These are phyloP conservation scores for Drosophila cyrtoloma DNA, from an alignment of 2,888 invertebrate species.

Conservation along the genomic window DNA sequence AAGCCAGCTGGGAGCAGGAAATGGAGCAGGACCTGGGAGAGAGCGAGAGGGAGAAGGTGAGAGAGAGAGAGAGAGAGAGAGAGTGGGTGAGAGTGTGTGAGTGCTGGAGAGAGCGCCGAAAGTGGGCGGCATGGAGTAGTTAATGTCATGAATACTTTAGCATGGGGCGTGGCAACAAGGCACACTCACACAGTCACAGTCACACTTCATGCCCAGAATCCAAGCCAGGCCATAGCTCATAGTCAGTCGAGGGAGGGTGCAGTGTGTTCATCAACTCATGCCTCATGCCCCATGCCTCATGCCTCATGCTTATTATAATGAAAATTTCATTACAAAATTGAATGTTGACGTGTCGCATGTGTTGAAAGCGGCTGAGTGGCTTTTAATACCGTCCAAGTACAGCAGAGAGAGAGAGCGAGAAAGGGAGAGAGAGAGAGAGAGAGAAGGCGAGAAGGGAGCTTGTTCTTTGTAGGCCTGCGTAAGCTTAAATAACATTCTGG, in stretches of 20 bases:
- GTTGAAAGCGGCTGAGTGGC: constrained; percentile 37
- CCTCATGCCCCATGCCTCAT: constrained; percentile 47
- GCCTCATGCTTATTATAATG: constrained; percentile 71
- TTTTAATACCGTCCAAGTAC: constrained; percentile 14
- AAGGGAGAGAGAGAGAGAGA: background rate
- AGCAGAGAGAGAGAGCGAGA: background rate
- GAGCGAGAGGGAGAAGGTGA: background rate
- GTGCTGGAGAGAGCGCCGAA: constrained; percentile 1
- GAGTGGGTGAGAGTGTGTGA: constrained; percentile 6
- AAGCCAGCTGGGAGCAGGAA: constrained; percentile 26
- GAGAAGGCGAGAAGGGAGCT: background rate
- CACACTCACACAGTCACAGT: constrained; percentile 12
- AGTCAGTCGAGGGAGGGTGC: background rate
- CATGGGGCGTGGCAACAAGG: constrained; percentile 55
- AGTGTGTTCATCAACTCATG: constrained; percentile 39
- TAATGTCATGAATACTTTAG: constrained; percentile 68
- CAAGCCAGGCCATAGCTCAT: constrained; percentile 18
- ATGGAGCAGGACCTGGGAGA: constrained; percentile 23
- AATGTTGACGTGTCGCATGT: constrained; percentile 79
- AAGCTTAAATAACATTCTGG: constrained; percentile 13
- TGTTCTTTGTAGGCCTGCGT: background rate
- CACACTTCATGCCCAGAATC: constrained; percentile 32
- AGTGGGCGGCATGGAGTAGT: constrained; percentile 1
- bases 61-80: background rate
- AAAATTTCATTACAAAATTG: constrained; percentile 78